A percentile compares a stretch with the other conserved stretches of the same genome.
These are phyloP conservation scores for Phragmatobia fuliginosa DNA, from an alignment of 2,888 invertebrate genomes.

Conservation along the genomic window DNA sequence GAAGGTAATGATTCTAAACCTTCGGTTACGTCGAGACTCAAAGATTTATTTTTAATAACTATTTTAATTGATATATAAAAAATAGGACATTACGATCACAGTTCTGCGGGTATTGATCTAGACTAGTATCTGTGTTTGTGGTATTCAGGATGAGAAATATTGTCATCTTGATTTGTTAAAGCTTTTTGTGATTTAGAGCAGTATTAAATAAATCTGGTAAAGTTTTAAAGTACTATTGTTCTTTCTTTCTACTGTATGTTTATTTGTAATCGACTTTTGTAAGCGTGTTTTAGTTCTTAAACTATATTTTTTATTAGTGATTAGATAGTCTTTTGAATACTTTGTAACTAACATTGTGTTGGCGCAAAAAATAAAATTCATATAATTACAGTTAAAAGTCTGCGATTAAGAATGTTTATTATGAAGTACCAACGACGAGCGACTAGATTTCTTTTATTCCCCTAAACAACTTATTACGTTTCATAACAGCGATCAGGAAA, in stretches of 20 bases:
- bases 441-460: neutral
- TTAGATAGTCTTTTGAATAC: neutral
- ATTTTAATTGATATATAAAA: neutral
- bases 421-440: neutral
- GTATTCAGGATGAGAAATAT: too few relatives aligned
- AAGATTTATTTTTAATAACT: constrained; percentile 9
- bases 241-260: too few relatives aligned
- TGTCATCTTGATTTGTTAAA: too few relatives aligned
- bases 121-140: neutral
- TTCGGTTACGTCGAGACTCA: neutral
- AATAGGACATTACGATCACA: neutral
- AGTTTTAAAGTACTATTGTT: too few relatives aligned
- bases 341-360: neutral
- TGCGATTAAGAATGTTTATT: neutral
- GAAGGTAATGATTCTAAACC: constrained; percentile 16
- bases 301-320: neutral
- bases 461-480: constrained; percentile 16
- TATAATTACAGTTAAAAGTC: neutral
- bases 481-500: constrained; percentile 23
- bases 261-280: too few relatives aligned
- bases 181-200: too few relatives aligned
- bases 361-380: too few relatives aligned
- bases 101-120: neutral
- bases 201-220: too few relatives aligned
- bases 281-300: too few relatives aligned